phyloP scores from a whole-genome alignment of 2,888 invertebrate genomes.

The Torymus auratus region DNA sequence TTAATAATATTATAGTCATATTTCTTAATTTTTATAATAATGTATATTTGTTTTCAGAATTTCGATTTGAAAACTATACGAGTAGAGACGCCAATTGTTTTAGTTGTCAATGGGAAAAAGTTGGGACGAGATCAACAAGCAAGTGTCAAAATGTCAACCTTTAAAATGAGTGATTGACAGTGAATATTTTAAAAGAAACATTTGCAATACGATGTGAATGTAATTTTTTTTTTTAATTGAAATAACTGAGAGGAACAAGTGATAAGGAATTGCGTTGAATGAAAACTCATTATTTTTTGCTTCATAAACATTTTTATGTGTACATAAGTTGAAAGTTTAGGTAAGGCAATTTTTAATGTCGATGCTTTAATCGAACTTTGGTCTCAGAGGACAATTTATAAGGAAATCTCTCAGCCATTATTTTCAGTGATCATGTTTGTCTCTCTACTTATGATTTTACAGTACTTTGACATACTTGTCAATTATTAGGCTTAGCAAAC shows the following conservation, averaged over 20 bases:
- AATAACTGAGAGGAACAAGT: conserved; percentile 7
- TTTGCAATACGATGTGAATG: not conserved
- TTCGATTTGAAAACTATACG: conserved; percentile 86
- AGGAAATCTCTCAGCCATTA: conserved; percentile 31
- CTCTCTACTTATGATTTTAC: conserved; percentile 38
- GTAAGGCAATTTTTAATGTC: conserved; percentile 41
- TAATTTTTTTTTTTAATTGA: conserved; percentile 17
- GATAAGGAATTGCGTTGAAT: conserved; percentile 36
- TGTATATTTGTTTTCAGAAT: conserved; percentile 78
- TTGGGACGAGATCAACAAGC: conserved; percentile 83
- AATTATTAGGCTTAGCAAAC: conserved; percentile 44
- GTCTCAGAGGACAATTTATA: conserved; percentile 29
- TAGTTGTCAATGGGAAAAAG: conserved; percentile 88
- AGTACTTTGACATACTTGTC: conserved; percentile 15
- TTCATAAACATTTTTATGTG: conserved; percentile 54
- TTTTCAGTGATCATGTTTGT: conserved; percentile 33
- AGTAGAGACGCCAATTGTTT: conserved; percentile 85
- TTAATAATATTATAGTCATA: not conserved
- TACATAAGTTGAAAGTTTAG: conserved; percentile 45
- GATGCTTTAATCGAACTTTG: conserved; percentile 50
- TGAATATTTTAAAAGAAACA: conserved; percentile 30
- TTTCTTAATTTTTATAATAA: conserved; percentile 31
- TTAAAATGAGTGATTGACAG: conserved; percentile 80
- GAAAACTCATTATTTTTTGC: conserved; percentile 28
- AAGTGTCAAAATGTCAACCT: conserved; percentile 82